Evolutionary conservation across 2,888 invertebrate species (phyloP).

Genomic region (Netelia virgata): DNA sequence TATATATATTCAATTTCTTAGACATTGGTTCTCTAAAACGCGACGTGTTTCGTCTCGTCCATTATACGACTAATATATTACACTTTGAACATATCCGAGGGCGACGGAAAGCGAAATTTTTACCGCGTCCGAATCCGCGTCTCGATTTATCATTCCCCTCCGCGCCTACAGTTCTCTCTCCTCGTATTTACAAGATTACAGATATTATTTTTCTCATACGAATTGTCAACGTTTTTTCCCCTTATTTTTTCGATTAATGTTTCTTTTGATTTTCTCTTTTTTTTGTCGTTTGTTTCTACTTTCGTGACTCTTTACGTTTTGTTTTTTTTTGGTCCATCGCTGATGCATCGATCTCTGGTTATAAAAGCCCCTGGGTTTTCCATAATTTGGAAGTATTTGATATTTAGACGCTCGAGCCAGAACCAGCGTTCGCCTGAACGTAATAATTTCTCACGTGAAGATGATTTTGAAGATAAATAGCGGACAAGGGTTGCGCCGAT

Average conservation of each 20-base stretch:
- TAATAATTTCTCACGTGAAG: constrained; percentile 82
- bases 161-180: neutral
- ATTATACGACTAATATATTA: constrained; percentile 77
- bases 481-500: constrained; percentile 74
- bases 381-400: constrained; percentile 1
- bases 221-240: neutral
- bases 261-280: no score
- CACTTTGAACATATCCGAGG: constrained; percentile 78
- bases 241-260: neutral
- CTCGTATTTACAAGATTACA: constrained; percentile 46
- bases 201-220: constrained; percentile 13
- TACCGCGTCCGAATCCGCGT: neutral
- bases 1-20: constrained; percentile 57
- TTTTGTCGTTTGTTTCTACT: neutral
- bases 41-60: constrained; percentile 32
- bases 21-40: constrained; percentile 65
- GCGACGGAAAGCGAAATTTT: constrained; percentile 22
- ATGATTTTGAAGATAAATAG: constrained; percentile 81
- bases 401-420: constrained; percentile 78
- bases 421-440: constrained; percentile 78
- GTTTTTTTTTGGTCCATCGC: constrained; percentile 9
- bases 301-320: constrained; percentile 15
- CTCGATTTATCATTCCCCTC: constrained; percentile 26
- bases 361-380: no score
- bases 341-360: no score